Evolutionary conservation across 2,797 vertebrate genomes (phyloP), one percentile per base, ranked within the genome.

Genomic region (Leptodactylus fallax): DNA sequence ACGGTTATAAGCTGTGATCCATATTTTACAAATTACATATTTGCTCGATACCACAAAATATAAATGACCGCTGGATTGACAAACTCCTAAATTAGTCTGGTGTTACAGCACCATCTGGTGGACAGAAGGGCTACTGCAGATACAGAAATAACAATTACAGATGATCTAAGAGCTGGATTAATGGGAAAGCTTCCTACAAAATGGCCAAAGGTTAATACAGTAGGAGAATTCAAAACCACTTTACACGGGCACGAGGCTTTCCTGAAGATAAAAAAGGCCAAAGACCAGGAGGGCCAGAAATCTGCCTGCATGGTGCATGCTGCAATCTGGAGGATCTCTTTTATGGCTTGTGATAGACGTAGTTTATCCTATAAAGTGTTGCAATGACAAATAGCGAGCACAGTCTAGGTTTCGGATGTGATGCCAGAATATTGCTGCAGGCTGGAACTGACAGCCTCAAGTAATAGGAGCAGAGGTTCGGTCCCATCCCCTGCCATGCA

Each of bases 201-300:
- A 21, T 58, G 69, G 55, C 67, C 21, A 84, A 74, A 84, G 69
- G 82, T 74, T 84, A 84, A 74, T 60, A 74, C 69, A 74, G 25
- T n/a, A 74, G 71, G 82, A 71, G 27, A 84, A 60, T 74, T 74
- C 67, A 60, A 74, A 74, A 74, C 23, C 36, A 71, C 82, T 74
- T 84, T 74, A 36, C 51, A 56, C 12, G 58, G 67, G 36, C 53
- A 58, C 21, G n/a, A 58, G 55, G 67, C 25, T 84, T 58, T 58
- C 87, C 47, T 80, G 71, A 56, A 72, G 55, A 72, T 83, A 71
- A 72, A 72, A 51, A 13, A 71, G 49, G 81, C 51, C 81, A 72
- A 83, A 69, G 81, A 71, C 49, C 81, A 71, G 81, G 19, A 83
- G 65, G 23, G 65, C 47, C 61, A 27, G 65, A 55, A 45, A 16